Evolutionary conservation across 1,140 invertebrate genomes (phyloP).

Genomic region (Chironomus tepperi): DNA sequence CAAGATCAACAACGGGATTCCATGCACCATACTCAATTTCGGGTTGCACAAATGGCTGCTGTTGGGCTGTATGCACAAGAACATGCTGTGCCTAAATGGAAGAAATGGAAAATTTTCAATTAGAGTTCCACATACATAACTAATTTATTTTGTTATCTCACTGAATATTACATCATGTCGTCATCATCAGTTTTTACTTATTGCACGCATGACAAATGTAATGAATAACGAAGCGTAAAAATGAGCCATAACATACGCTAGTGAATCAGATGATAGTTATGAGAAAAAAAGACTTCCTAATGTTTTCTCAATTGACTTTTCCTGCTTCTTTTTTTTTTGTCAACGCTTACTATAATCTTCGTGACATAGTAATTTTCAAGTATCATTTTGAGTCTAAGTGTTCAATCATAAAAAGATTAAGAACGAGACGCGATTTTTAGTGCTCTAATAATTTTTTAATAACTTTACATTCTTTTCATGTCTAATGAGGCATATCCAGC

Average conservation of each 20-base stretch:
- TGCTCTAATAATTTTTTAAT: no score
- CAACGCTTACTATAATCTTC: neutral
- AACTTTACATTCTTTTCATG: no score
- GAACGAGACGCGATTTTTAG: no score
- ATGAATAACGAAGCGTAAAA: neutral
- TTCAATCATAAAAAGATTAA: no score
- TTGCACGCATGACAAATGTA: conserved; percentile 2
- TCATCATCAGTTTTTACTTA: neutral
- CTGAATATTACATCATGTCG: neutral
- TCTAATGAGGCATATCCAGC: no score
- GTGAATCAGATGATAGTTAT: neutral
- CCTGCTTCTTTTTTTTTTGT: no score
- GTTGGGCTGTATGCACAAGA: neutral
- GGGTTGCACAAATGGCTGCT: neutral
- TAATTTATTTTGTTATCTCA: neutral
- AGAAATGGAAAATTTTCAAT: neutral
- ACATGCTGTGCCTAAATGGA: neutral
- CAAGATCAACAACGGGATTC: neutral
- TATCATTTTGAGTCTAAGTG: no score
- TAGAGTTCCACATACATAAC: neutral
- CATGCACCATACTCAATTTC: neutral
- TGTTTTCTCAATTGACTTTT: neutral
- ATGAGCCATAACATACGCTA: neutral
- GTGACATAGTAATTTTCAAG: neutral
- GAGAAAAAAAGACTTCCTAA: conserved; percentile 3